These are phyloP conservation scores for Neostethus bicornis DNA, from an alignment of 2,797 vertebrate genomes.

Conservation along the genomic window DNA sequence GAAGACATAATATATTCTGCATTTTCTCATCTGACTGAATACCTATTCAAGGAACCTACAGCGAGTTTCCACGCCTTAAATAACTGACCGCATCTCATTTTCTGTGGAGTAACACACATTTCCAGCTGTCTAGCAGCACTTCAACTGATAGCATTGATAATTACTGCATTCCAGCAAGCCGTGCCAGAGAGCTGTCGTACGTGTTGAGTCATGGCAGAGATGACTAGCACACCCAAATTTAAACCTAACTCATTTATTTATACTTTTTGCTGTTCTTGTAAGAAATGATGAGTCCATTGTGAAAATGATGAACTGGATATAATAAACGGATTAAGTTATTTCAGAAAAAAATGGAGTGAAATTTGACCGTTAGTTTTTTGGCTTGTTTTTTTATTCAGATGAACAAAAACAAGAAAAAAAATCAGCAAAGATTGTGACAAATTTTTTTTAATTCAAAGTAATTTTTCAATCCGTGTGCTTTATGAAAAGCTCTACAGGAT, in stretches of 20 bases:
- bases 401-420: neutral
- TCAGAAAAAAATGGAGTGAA: neutral
- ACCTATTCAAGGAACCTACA: conserved; percentile 10
- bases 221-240: neutral
- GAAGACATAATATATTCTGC: conserved; percentile 42
- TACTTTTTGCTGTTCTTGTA: neutral
- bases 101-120: conserved; percentile 7
- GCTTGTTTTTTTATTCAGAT: neutral
- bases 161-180: conserved; percentile 23
- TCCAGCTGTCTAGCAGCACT: conserved; percentile 13
- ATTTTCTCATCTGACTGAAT: conserved; percentile 39
- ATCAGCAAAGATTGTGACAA: conserved; percentile 1
- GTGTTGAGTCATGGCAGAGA: conserved; percentile 6
- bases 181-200: neutral
- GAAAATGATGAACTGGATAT: neutral
- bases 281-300: conserved; percentile 4
- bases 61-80: conserved; percentile 5
- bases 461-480: neutral
- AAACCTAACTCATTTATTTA: neutral
- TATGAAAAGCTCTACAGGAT: conserved; percentile 11
- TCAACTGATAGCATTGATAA: conserved; percentile 15
- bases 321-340: neutral
- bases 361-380: neutral
- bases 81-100: conserved; percentile 5
- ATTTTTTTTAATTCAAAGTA: conserved; percentile 6